Evolutionary conservation across 2,797 vertebrate species (phyloP), one percentile per base, ranked within the genome.

Genomic region (Syngnathus rostellatus): DNA sequence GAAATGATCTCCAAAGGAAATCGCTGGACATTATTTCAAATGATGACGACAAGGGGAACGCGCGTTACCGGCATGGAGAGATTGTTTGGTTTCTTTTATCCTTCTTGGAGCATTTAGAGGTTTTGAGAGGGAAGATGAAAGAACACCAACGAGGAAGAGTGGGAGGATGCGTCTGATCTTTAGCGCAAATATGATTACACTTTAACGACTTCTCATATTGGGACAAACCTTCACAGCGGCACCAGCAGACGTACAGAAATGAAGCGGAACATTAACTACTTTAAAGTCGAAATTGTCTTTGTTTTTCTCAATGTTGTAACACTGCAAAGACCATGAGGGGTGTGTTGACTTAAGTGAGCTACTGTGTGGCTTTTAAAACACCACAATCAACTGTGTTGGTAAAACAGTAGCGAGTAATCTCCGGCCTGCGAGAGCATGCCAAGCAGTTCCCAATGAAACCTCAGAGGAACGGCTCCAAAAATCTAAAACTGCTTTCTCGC

Each of bases 91-190:
- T 39, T 40, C 11, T 11, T 61, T 41, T 41, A 11, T 43, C 12
- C 11, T 37, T 61, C 17, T 43, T 21, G n/a, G n/a, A 41, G 66
- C 70, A 68, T 68, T 64, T 76, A 67, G 65, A 68, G 67, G 72
- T 1, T 0, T 38, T 60, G 55, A 76, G 70, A 70, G 82, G 77
- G 67, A 83, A 78, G 76, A 78, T 63, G 68, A 74, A 78, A 71
- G 64, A 68, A 73, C 45, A 72, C 57, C 58, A 72, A 73, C 68
- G 50, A 62, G 65, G 40, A 23, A n/a, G 60, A 39, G 31, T 31
- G 31, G 41, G 43, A 40, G 17, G 23, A n/a, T 0, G 61, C 61
- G 68, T 77, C 72, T 69, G 71, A 81, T 77, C 61, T 68, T 65
- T 68, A 51, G n/a, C 64, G 40, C n/a, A 14, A 61, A 76, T 23